phyloP scores from a whole-genome alignment of 2,888 invertebrate genomes.

The Eupithecia vulgata region DNA sequence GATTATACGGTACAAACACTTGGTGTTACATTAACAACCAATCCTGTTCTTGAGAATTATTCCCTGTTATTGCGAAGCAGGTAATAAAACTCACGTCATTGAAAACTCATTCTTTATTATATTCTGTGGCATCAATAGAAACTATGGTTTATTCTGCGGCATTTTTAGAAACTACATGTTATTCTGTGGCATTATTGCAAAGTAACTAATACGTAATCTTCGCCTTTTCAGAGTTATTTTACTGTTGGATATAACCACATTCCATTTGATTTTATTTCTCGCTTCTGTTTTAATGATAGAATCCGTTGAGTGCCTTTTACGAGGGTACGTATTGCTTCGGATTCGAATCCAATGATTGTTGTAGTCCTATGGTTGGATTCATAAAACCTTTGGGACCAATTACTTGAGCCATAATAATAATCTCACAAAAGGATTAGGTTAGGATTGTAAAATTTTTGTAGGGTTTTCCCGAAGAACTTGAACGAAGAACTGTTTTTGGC shows the following conservation, averaged over 20 bases:
- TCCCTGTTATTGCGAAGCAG: slow-evolving; percentile 15
- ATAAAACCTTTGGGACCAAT: slow-evolving; percentile 7
- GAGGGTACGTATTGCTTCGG: slow-evolving; percentile 5
- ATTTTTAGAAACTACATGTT: not conserved
- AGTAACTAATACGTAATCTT: slow-evolving; percentile 10
- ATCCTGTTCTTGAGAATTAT: slow-evolving; percentile 13
- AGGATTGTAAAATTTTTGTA: not conserved
- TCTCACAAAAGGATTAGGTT: not conserved
- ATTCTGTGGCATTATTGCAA: slow-evolving; percentile 1
- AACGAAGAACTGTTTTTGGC: too few species aligned
- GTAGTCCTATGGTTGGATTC: slow-evolving; percentile 5
- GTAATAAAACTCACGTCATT: slow-evolving; percentile 22
- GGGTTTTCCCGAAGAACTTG: too few species aligned
- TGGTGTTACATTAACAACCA: slow-evolving; percentile 10
- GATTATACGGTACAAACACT: not conserved
- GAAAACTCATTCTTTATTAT: not conserved
- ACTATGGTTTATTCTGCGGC: not conserved
- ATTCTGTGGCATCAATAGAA: not conserved
- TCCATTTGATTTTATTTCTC: slow-evolving; percentile 28
- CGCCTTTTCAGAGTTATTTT: slow-evolving; percentile 8
- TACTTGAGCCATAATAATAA: not conserved
- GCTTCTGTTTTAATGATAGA: slow-evolving; percentile 20
- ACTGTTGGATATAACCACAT: slow-evolving; percentile 22
- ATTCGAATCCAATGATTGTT: slow-evolving; percentile 14
- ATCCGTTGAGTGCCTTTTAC: slow-evolving; percentile 19